Evolutionary conservation across 1,140 invertebrate species (phyloP).

Genomic region (Drosophila novamexicana): DNA sequence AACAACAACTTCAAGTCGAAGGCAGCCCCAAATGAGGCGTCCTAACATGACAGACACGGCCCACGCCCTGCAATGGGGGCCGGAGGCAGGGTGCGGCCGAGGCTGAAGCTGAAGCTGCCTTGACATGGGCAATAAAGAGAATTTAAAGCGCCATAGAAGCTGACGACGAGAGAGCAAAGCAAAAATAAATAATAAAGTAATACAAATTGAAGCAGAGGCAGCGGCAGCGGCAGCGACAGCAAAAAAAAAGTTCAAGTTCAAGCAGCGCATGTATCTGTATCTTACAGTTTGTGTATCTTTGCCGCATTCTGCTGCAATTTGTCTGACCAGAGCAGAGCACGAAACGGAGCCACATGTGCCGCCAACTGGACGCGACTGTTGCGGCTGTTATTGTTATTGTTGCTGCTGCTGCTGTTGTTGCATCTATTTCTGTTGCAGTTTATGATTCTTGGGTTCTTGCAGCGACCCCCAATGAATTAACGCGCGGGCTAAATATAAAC

Average conservation of each 20-base stretch:
- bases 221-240: conserved; percentile 23
- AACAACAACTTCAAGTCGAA: conserved; percentile 4
- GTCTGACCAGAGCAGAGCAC: conserved; percentile 35
- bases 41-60: conserved; percentile 48
- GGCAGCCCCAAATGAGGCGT: conserved; percentile 34
- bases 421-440: conserved; percentile 56
- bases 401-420: conserved; percentile 30
- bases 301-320: conserved; percentile 42
- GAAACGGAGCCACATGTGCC: conserved; percentile 58
- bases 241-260: conserved; percentile 80
- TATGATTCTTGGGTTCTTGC: conserved; percentile 36
- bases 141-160: conserved; percentile 70
- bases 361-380: conserved; percentile 56
- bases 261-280: conserved; percentile 53
- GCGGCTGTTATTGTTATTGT: conserved; percentile 10
- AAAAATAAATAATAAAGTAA: conserved; percentile 70
- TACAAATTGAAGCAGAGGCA: conserved; percentile 52
- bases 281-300: conserved; percentile 53
- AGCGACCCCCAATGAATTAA: conserved; percentile 75
- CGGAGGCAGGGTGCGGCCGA: not conserved
- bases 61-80: conserved; percentile 29
- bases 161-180: conserved; percentile 33
- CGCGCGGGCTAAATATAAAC: conserved; percentile 64
- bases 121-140: conserved; percentile 75
- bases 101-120: conserved; percentile 35